These are phyloP conservation scores for Drosophila rufa DNA, from an alignment of 1,140 invertebrate species.

Conservation along the genomic window DNA sequence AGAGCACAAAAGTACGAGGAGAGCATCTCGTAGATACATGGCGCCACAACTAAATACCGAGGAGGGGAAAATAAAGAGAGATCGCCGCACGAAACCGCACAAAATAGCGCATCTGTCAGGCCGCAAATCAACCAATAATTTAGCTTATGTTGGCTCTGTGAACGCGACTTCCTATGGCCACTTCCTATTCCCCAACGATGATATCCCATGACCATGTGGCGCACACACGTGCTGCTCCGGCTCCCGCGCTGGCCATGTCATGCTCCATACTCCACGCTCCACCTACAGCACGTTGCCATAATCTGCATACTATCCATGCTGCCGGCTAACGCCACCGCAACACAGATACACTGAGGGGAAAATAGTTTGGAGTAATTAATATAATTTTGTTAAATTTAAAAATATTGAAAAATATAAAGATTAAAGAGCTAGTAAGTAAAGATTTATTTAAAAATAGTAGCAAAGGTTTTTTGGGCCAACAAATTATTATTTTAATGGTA, in stretches of 20 bases:
- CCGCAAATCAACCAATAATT: conserved; percentile 70
- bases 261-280: conserved; percentile 64
- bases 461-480: too few species aligned
- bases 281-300: conserved; percentile 70
- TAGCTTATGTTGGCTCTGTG: conserved; percentile 61
- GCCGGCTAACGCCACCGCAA: conserved; percentile 34
- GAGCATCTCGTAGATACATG: conserved; percentile 33
- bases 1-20: conserved; percentile 29
- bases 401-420: too few species aligned
- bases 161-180: conserved; percentile 46
- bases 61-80: conserved; percentile 20
- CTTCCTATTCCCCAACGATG: conserved; percentile 27
- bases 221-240: conserved; percentile 63
- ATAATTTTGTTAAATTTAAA: too few species aligned
- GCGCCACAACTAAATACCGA: conserved; percentile 48
- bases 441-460: too few species aligned
- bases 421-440: too few species aligned
- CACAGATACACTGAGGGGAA: conserved; percentile 4
- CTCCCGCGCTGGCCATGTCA: conserved; percentile 55
- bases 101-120: conserved; percentile 67
- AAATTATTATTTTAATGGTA: not conserved
- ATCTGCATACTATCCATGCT: conserved; percentile 58
- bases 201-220: conserved; percentile 58
- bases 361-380: not conserved
- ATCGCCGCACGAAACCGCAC: conserved; percentile 23